Percentiles rank a stretch among this genome's conserved stretches.
phyloP scores from a whole-genome alignment of 2,113 vertebrate species.

The Thunnus thynnus region DNA sequence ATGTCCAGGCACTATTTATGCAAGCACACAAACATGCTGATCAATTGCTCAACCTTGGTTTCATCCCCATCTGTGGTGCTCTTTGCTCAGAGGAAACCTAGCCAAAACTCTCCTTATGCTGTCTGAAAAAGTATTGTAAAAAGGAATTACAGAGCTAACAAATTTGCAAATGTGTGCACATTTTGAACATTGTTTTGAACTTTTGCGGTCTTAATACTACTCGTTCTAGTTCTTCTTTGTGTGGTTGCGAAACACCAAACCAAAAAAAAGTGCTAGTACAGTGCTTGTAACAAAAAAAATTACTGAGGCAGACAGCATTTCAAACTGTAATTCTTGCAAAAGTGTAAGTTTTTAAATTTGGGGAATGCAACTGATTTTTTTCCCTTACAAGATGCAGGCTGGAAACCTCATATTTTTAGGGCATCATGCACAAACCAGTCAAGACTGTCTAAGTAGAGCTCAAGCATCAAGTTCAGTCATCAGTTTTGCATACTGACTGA shows the following conservation, averaged over 20 bases:
- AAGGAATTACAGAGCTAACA: background rate
- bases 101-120: background rate
- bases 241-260: background rate
- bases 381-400: too few species aligned
- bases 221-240: slow-evolving; percentile 1
- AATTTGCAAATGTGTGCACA: background rate
- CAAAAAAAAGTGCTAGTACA: too few species aligned
- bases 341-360: too few species aligned
- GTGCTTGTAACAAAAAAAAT: too few species aligned
- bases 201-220: background rate
- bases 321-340: too few species aligned
- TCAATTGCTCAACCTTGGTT: slow-evolving; percentile 40
- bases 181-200: background rate
- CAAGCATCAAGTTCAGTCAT: too few species aligned
- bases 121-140: background rate
- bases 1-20: slow-evolving; percentile 59
- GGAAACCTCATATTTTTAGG: too few species aligned
- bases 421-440: too few species aligned
- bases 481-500: too few species aligned
- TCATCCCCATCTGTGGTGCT: background rate
- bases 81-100: background rate
- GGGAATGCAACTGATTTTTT: too few species aligned
- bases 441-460: too few species aligned
- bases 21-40: slow-evolving; percentile 69
- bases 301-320: too few species aligned